Percentiles rank a stretch among this genome's conserved stretches.
phyloP scores from a whole-genome alignment of 2,113 vertebrate genomes.

The Mus spicilegus region DNA sequence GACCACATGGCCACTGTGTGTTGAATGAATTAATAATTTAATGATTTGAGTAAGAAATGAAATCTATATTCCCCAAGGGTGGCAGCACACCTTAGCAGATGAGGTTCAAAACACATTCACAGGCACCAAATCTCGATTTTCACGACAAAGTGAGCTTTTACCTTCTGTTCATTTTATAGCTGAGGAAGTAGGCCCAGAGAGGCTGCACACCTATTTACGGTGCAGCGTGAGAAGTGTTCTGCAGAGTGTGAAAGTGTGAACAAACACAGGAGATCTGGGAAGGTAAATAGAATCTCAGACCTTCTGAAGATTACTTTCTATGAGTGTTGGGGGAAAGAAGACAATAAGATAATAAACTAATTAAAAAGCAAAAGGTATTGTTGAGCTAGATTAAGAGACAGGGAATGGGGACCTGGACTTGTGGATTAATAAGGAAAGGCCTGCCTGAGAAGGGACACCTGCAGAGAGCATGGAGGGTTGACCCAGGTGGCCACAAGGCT shows the following conservation, averaged over 20 bases:
- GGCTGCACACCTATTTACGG: neutral
- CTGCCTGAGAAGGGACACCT: neutral
- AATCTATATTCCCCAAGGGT: neutral
- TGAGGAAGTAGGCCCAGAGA: neutral
- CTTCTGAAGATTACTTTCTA: neutral
- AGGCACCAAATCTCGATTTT: neutral
- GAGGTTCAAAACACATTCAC: neutral
- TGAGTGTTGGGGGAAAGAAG: neutral
- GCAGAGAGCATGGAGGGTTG: neutral
- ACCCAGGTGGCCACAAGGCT: fast-evolving
- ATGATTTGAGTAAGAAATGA: neutral
- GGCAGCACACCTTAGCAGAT: neutral
- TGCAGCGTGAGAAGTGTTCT: too few relatives aligned
- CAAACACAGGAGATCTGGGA: neutral
- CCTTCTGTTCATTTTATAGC: neutral
- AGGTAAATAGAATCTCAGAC: neutral
- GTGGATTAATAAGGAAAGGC: too few relatives aligned
- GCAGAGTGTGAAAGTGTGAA: neutral
- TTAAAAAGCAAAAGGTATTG: neutral
- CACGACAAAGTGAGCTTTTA: neutral
- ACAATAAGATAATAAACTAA: neutral
- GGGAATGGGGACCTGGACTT: fast-evolving
- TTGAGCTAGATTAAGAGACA: too few relatives aligned
- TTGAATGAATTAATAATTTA: neutral
- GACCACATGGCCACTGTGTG: neutral